Evolutionary conservation across 2,888 invertebrate genomes (phyloP), one percentile per base, ranked within the genome.

Genomic region (Tinea semifulvella): DNA sequence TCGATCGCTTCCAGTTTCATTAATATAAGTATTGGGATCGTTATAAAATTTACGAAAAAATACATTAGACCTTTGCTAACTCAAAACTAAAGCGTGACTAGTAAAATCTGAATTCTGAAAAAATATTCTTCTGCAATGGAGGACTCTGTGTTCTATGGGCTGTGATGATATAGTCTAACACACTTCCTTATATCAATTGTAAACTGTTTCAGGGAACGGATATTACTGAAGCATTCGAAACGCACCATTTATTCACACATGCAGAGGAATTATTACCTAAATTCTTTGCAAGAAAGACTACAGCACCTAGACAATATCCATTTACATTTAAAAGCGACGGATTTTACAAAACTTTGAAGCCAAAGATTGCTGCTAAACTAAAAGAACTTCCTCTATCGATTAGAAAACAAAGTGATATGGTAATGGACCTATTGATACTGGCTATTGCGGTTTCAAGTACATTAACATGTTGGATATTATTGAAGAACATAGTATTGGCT

Each of bases 261-360:
- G 87, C 91, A 0, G 84, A 86, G 55, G 72, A 76, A 20, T 52
- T 90, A 42, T 63, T 94, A 2, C 77, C 83, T 2, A 89, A 88
- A 56, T 93, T 85, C 62, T 89, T 83, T 56, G 81, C 90, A 0
- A 82, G 84, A 17, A 81, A 88, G 49, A 88, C 91, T 0, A 65
- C 58, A 4, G 62, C 68, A 1, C 84, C 87, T 0, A 80, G 93
- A 54, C 88, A 87, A 57, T 85, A 88, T 1, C 89, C 91, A 0
- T 86, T 89, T 49, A 91, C 90, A 0, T 89, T 94, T 57, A 70
- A 88, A 46, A 84, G 88, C 5, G 81, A 90, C 54, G 92, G 91
- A 0, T 94, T 94, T 62, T 94, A 90, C 57, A 84, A 74, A 52
- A 91, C 89, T 0, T 73, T 94, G 5, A 91, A 90, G 56, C 57